Evolutionary conservation across 2,113 vertebrate genomes (phyloP).

Genomic region (Rhinoderma darwinii): DNA sequence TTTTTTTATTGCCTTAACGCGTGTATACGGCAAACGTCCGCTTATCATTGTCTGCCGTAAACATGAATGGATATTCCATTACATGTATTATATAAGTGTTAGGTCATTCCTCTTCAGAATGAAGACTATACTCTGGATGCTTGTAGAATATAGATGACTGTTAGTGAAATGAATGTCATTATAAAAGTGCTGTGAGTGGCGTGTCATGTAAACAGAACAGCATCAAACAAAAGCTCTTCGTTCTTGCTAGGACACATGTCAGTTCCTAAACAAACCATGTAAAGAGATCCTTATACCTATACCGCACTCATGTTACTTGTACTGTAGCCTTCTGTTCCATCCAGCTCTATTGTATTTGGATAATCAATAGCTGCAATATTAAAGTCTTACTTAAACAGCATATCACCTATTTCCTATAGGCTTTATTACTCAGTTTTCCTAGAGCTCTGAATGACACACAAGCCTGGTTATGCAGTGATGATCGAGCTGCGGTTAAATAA

Average conservation of each 20-base stretch:
- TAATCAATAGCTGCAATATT: not conserved
- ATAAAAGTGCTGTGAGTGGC: slow-evolving; percentile 33
- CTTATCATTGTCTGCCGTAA: not conserved
- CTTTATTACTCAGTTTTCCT: too few relatives aligned
- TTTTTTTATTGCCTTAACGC: not conserved
- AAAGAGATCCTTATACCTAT: slow-evolving; percentile 43
- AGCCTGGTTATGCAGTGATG: too few relatives aligned
- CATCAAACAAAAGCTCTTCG: slow-evolving; percentile 27
- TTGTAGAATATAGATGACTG: slow-evolving; percentile 33
- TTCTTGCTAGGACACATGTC: slow-evolving; percentile 47
- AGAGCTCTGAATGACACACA: too few relatives aligned
- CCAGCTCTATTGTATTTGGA: not conserved
- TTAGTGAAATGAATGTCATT: slow-evolving; percentile 7
- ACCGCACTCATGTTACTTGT: slow-evolving; percentile 27
- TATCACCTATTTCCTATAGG: too few relatives aligned
- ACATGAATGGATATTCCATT: not conserved
- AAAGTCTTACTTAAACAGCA: too few relatives aligned
- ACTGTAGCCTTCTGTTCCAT: not conserved
- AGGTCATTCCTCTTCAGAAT: not conserved
- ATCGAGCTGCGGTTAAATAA: too few relatives aligned
- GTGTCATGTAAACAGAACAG: slow-evolving; percentile 49
- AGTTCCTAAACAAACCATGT: slow-evolving; percentile 49
- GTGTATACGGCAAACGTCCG: not conserved
- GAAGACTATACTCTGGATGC: not conserved
- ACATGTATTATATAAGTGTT: slow-evolving; percentile 1